These are phyloP conservation scores for Dryadula phaetusa DNA, from an alignment of 2,888 invertebrate species.

Conservation along the genomic window DNA sequence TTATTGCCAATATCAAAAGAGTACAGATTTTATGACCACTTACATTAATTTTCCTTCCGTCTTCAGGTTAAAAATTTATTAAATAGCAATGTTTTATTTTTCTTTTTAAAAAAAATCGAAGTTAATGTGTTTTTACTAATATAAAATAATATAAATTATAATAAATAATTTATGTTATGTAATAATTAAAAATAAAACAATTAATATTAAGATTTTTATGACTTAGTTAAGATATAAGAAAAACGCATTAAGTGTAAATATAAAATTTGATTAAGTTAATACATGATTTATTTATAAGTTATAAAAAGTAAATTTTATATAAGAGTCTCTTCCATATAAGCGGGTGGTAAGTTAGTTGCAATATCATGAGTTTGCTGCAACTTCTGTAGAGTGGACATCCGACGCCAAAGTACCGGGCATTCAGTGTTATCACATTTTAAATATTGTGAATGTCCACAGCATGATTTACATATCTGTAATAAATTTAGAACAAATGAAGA, in stretches of 20 bases:
- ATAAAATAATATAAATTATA: too few relatives aligned
- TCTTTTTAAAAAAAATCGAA: too few relatives aligned
- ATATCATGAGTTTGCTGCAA: conserved; percentile 62
- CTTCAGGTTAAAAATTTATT: too few relatives aligned
- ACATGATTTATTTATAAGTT: not conserved
- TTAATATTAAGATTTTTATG: not conserved
- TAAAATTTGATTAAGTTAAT: not conserved
- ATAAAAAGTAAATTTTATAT: conserved; percentile 11
- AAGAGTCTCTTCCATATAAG: conserved; percentile 52
- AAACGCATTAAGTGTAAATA: not conserved
- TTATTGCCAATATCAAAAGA: too few relatives aligned
- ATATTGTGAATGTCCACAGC: conserved; percentile 63
- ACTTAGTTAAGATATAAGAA: too few relatives aligned
- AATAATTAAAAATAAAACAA: not conserved
- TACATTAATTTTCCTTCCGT: too few relatives aligned
- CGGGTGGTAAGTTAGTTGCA: conserved; percentile 59
- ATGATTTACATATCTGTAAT: conserved; percentile 70
- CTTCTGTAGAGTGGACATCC: conserved; percentile 59
- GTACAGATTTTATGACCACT: too few relatives aligned
- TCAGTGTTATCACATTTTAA: conserved; percentile 66
- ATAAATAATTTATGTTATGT: too few relatives aligned
- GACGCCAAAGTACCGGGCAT: conserved; percentile 71
- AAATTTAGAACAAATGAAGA: not conserved
- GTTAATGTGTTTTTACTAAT: too few relatives aligned
- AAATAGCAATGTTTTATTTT: too few relatives aligned